Conservation (phyloP, 2,113 vertebrate genomes). For the Sander vitreus region DNA sequence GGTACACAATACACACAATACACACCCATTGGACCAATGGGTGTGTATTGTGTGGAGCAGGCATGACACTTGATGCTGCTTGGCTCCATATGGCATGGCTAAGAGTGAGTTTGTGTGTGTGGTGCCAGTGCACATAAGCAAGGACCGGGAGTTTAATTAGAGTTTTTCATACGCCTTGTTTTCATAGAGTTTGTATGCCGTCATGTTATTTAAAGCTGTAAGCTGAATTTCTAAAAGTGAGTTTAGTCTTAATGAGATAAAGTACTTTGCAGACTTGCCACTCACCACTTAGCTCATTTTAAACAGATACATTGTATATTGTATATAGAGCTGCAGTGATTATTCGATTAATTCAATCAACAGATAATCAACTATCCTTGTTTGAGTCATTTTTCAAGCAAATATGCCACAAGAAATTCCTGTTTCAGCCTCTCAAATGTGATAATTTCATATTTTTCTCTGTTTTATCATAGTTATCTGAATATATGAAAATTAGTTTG, state of each 20-base stretch:
- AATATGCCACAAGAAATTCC: neutral
- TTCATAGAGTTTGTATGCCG: neutral
- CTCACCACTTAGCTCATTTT: neutral
- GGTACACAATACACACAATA: constrained; percentile 30
- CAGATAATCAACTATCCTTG: neutral
- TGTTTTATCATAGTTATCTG: neutral
- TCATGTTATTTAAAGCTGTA: neutral
- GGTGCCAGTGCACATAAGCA: constrained; percentile 7
- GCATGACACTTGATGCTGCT: constrained; percentile 83
- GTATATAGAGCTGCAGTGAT: neutral
- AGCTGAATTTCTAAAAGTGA: neutral
- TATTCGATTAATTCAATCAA: neutral
- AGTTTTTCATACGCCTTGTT: neutral
- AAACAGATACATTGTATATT: neutral
- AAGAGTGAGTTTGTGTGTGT: constrained; percentile 31
- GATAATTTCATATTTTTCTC: neutral
- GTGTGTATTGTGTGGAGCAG: constrained; percentile 62
- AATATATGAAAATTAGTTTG: neutral
- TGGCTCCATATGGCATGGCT: constrained; percentile 78
- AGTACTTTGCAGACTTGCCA: neutral
- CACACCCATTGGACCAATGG: constrained; percentile 1
- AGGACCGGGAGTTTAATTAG: neutral
- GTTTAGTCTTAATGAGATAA: neutral
- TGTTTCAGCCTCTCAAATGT: neutral
- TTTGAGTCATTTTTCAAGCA: neutral